Evolutionary conservation across 2,888 invertebrate species (phyloP).

Genomic region (Ophonus ardosiacus): DNA sequence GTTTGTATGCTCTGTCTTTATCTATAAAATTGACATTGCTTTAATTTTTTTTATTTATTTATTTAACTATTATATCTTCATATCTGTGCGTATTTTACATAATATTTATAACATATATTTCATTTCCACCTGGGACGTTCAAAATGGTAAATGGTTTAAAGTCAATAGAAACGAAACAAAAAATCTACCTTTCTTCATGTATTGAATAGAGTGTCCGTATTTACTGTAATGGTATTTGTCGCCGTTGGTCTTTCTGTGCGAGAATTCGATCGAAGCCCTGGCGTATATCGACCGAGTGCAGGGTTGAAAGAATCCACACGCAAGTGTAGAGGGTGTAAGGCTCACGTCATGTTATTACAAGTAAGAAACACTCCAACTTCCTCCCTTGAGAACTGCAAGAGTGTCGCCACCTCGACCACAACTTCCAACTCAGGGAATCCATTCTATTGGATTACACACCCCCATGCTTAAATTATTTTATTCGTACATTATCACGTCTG

Average conservation of each 20-base stretch:
- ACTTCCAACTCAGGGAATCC: conserved; percentile 38
- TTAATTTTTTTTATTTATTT: no score
- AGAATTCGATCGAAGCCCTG: neutral
- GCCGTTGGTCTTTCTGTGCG: neutral
- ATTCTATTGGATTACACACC: conserved; percentile 61
- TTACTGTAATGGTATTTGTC: neutral
- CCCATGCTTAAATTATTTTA: conserved; percentile 53
- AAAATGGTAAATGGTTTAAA: no score
- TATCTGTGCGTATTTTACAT: no score
- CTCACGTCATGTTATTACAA: conserved; percentile 54
- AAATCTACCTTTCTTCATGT: no score
- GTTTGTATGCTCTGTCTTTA: no score
- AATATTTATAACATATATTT: no score
- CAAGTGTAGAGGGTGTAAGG: conserved; percentile 15
- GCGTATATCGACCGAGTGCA: neutral
- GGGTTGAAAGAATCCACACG: conserved; percentile 43
- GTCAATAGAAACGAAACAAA: no score
- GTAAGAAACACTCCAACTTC: conserved; percentile 56
- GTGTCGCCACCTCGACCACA: neutral
- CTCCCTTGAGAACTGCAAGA: conserved; percentile 19
- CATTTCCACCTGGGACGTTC: no score
- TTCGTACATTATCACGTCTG: conserved; percentile 57
- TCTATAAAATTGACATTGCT: no score
- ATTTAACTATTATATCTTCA: no score
- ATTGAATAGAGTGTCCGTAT: neutral